Base-by-base conservation (phyloP, 2,888 invertebrate genomes). In the Gymnocheta viridis region DNA sequence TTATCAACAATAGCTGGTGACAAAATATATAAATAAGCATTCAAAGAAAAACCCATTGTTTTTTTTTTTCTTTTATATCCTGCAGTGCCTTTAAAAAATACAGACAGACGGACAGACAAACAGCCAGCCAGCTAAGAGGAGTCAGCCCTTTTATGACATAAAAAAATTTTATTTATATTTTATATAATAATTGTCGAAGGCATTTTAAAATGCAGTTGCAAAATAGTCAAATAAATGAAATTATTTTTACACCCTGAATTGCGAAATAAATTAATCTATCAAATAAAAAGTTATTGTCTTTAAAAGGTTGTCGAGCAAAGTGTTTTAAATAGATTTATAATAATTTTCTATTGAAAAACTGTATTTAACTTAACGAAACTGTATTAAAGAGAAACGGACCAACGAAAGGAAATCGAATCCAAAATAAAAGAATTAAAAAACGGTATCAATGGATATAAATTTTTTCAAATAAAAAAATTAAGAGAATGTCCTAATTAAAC, bases 111-210 rank as follows among this genome's bases (percentile, higher is more conserved):
- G 19, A 35, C n/a, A n/a, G n/a, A n/a, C n/a, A n/a, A n/a, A n/a
- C n/a, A n/a, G n/a, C 54, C 17, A 19, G 41, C 19, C 44, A 5
- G 24, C 38, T n/a, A n/a, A n/a, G n/a, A n/a, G n/a, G n/a, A n/a
- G n/a, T n/a, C 47, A 27, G 32, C 27, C 44, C 35, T 41, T 64
- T 64, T 70, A 17, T 51, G 56, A 19, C 6, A 27, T 4, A 32
- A 14, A n/a, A 56, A 38, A 44, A 7, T 60, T 44, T 64, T 69
- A 54, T 62, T 78, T 54, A 44, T 69, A 60, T 69, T 60, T 51
- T 0, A 56, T 47, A 32, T 58, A 79, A 79, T 56, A 72, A 72
- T 66, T 66, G 64, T 72, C 49, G 56, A 64, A 54, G 44, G 38
- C 5, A 29, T 7, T 41, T 60, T 51, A 27, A 72, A 29, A 24